These are phyloP conservation scores for Gouania willdenowi DNA, from an alignment of 2,797 vertebrate species.

Conservation along the genomic window DNA sequence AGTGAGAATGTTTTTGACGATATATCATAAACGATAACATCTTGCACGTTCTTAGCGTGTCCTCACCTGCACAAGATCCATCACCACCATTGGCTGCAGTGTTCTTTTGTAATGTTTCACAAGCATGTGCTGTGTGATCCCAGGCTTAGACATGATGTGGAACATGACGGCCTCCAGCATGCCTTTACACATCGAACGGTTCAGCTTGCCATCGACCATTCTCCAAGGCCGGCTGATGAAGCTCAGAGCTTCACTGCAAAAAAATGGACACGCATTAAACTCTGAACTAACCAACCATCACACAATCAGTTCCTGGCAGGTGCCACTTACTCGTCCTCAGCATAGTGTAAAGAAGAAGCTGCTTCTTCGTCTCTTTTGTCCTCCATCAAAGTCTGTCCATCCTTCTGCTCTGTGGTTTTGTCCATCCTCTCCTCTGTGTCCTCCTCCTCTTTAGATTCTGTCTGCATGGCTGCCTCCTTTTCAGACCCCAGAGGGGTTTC, in stretches of 20 bases:
- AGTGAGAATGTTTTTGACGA: no score
- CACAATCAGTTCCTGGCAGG: no score
- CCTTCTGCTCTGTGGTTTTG: background rate
- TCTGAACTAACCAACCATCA: no score
- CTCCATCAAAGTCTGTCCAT: background rate
- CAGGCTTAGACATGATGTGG: slow-evolving; percentile 88
- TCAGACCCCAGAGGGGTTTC: no score
- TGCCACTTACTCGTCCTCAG: slow-evolving; percentile 28
- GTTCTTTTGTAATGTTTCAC: slow-evolving; percentile 82
- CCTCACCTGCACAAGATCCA: slow-evolving; percentile 89
- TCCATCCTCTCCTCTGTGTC: background rate
- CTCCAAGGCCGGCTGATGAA: slow-evolving; percentile 92
- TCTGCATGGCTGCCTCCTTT: no score
- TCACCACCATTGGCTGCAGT: slow-evolving; percentile 82
- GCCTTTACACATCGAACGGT: slow-evolving; percentile 88
- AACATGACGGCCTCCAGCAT: slow-evolving; percentile 90
- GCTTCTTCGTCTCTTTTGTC: background rate
- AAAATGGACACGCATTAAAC: no score
- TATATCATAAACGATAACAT: no score
- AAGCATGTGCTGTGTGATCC: slow-evolving; percentile 75
- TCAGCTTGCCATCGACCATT: slow-evolving; percentile 86
- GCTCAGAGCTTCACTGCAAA: slow-evolving; percentile 44
- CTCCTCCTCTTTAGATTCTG: background rate
- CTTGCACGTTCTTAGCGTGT: no score
- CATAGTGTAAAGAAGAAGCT: background rate